Evolutionary conservation across 2,888 invertebrate species (phyloP).

Genomic region (Caenorhabditis doughertyi): DNA sequence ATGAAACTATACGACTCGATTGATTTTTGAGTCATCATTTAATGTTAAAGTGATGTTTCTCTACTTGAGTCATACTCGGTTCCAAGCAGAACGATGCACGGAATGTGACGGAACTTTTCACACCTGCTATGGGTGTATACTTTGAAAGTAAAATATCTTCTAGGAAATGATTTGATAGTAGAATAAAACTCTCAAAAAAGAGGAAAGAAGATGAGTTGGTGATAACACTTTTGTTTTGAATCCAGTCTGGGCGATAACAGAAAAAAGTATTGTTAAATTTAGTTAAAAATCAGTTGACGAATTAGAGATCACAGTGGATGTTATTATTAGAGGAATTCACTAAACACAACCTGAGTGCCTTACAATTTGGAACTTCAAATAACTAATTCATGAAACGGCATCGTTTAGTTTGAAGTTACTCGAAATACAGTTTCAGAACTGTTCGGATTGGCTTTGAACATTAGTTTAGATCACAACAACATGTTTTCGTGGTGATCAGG

Average conservation of each 20-base stretch:
- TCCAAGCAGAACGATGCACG: neutral
- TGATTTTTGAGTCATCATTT: constrained; percentile 4
- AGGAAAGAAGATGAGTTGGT: neutral
- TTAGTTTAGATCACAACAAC: no score
- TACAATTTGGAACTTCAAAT: no score
- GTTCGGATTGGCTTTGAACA: no score
- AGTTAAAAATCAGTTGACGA: constrained; percentile 17
- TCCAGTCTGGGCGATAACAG: neutral
- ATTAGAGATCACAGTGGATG: neutral
- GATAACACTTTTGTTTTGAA: constrained; percentile 20
- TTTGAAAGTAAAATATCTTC: neutral
- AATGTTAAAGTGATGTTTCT: constrained; percentile 1
- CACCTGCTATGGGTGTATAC: neutral
- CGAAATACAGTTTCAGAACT: no score
- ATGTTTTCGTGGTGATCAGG: neutral
- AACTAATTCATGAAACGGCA: no score
- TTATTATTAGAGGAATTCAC: no score
- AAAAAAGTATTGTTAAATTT: neutral
- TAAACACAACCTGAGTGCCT: no score
- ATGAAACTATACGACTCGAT: constrained; percentile 17
- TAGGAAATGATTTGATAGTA: no score
- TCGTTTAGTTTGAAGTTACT: no score
- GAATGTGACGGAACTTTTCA: neutral
- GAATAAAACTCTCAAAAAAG: neutral
- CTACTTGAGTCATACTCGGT: neutral